A percentile compares a stretch with the other conserved stretches of the same genome.
phyloP scores from a whole-genome alignment of 2,113 vertebrate species.

The Sterrhoptilus dennistouni region DNA sequence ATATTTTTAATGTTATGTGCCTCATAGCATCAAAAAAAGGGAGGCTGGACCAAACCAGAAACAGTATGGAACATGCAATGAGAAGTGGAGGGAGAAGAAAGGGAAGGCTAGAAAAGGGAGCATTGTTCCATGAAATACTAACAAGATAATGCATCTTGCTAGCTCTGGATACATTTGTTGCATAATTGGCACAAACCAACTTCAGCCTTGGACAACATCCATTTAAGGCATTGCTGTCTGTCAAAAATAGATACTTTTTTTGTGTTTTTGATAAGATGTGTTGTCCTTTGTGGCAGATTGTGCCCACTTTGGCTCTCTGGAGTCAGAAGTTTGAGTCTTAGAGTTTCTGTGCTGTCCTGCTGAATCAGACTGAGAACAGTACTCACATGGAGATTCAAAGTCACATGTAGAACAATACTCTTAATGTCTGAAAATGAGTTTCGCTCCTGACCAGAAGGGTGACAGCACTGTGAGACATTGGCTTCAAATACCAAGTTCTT shows the following conservation, averaged over 20 bases:
- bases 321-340: not conserved
- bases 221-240: not conserved
- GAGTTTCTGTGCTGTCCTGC: not conserved
- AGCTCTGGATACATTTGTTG: not conserved
- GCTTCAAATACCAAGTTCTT: slow-evolving; percentile 11
- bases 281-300: not conserved
- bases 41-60: not conserved
- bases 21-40: not conserved
- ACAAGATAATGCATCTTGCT: not conserved
- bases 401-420: slow-evolving; percentile 22
- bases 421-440: not conserved
- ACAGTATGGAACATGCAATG: not conserved
- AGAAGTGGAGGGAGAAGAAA: not conserved
- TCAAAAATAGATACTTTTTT: not conserved
- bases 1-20: not conserved
- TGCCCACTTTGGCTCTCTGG: not conserved
- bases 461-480: slow-evolving; percentile 13
- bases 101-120: not conserved
- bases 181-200: not conserved
- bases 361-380: slow-evolving; percentile 6
- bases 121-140: not conserved
- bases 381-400: not conserved
- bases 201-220: not conserved
- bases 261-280: not conserved
- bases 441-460: not conserved